These are phyloP conservation scores for Tenthredo livida DNA, from an alignment of 2,888 invertebrate genomes.

Conservation along the genomic window DNA sequence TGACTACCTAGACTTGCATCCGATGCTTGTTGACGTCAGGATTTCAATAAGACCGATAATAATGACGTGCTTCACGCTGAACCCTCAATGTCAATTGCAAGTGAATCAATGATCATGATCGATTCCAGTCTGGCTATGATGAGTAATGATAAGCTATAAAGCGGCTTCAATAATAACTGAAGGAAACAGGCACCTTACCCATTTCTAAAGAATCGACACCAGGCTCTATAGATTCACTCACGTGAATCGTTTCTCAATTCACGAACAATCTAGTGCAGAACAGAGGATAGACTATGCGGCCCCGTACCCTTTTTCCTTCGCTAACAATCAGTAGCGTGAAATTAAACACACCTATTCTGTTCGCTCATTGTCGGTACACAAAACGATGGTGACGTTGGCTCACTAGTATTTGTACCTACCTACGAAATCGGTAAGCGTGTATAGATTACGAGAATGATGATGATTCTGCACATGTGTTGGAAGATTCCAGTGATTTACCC, in stretches of 20 bases:
- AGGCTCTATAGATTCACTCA: constrained; percentile 29
- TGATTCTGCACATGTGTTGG: constrained; percentile 18
- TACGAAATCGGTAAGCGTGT: neutral
- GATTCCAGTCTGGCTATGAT: neutral
- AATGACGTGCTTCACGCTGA: neutral
- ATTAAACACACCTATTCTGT: constrained; percentile 39
- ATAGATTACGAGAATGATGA: constrained; percentile 13
- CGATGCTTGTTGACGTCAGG: neutral
- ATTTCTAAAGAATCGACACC: neutral
- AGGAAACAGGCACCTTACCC: neutral
- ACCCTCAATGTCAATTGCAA: neutral
- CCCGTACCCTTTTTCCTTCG: constrained; percentile 17
- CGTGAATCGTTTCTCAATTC: constrained; percentile 44
- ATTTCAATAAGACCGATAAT: neutral
- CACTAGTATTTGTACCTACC: neutral
- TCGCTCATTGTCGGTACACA: neutral
- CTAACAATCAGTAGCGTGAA: constrained; percentile 34
- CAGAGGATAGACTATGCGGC: constrained; percentile 1
- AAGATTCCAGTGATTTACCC: neutral
- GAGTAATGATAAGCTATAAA: neutral
- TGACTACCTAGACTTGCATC: neutral
- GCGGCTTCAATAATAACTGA: neutral
- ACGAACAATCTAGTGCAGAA: constrained; percentile 17
- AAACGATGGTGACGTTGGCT: neutral
- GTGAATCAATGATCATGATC: neutral